Evolutionary conservation across 2,797 vertebrate species (phyloP).

Genomic region (Diceros bicornis): DNA sequence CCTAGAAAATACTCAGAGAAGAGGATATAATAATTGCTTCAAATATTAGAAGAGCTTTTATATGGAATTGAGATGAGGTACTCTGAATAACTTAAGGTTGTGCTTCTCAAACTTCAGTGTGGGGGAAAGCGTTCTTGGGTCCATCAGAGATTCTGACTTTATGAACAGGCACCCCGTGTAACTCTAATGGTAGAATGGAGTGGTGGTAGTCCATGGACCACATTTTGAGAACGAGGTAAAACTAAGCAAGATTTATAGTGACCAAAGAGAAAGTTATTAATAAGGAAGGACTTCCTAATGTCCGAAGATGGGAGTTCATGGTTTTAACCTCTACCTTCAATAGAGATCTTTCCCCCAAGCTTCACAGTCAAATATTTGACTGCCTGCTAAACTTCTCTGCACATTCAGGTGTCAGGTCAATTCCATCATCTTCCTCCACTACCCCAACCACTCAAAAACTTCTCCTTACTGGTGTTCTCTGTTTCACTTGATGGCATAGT

Average conservation of each 20-base stretch:
- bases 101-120: neutral
- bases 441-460: neutral
- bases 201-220: neutral
- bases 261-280: slow-evolving; percentile 9
- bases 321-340: slow-evolving; percentile 1
- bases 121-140: neutral
- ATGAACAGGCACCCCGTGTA: neutral
- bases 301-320: neutral
- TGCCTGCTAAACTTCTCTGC: neutral
- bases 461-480: neutral
- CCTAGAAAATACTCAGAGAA: neutral
- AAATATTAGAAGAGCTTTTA: slow-evolving; percentile 54
- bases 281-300: neutral
- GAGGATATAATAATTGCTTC: slow-evolving; percentile 40
- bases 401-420: neutral
- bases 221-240: slow-evolving; percentile 65
- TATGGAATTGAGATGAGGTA: slow-evolving; percentile 34
- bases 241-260: slow-evolving; percentile 15
- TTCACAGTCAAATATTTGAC: neutral
- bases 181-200: neutral
- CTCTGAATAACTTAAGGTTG: neutral
- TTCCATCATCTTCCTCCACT: neutral
- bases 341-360: neutral
- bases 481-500: neutral
- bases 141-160: slow-evolving; percentile 20